Percentiles rank a stretch among this genome's conserved stretches.
phyloP scores from a whole-genome alignment of 2,113 vertebrate species.

The Platichthys stellatus region DNA sequence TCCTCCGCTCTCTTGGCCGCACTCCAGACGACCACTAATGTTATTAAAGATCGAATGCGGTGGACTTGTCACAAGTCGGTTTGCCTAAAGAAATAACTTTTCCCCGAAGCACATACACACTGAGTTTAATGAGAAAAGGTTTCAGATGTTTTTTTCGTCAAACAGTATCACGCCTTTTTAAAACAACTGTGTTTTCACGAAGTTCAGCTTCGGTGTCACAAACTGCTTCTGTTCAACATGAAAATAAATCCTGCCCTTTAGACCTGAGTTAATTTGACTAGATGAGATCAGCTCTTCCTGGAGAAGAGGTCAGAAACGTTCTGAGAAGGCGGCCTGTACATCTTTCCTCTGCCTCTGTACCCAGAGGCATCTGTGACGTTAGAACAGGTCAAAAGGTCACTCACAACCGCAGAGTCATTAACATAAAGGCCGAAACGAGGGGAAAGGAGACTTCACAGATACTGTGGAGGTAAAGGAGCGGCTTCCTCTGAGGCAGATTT shows the following conservation, averaged over 20 bases:
- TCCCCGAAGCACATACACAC: background rate
- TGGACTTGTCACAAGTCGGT: background rate
- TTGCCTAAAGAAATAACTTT: background rate
- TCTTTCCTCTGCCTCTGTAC: background rate
- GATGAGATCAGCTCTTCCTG: background rate
- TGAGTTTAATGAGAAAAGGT: background rate
- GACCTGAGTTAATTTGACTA: background rate
- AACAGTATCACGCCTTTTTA: background rate
- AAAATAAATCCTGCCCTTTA: background rate
- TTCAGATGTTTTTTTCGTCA: background rate
- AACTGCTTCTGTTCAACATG: background rate
- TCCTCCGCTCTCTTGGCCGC: conserved; percentile 49
- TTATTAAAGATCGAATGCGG: conserved; percentile 44
- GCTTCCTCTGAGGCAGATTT: background rate
- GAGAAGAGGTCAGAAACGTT: conserved; percentile 4
- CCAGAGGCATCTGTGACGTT: conserved; percentile 10
- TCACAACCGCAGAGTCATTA: conserved; percentile 7
- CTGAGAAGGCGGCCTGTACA: background rate
- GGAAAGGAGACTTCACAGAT: conserved; percentile 8
- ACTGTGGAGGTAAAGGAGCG: background rate
- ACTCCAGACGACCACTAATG: conserved; percentile 52
- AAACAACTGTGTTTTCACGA: background rate
- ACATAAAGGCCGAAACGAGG: background rate
- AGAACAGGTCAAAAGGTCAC: conserved; percentile 29
- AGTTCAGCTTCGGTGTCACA: background rate